These are phyloP conservation scores for Anguilla marmorata DNA, from an alignment of 2,797 vertebrate species.

Conservation along the genomic window DNA sequence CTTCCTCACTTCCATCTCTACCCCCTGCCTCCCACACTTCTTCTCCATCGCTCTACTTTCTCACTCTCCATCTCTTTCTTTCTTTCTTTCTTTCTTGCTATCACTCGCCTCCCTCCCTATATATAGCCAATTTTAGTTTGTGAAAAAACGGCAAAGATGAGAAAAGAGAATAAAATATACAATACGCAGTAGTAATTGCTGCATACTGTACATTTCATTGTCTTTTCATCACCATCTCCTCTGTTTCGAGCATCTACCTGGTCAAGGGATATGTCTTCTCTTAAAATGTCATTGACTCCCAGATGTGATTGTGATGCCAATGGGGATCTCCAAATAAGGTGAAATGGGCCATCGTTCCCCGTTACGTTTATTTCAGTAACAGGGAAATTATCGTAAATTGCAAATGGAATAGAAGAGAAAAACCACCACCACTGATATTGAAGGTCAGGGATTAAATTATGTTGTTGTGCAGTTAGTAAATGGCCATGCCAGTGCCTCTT, in stretches of 20 bases:
- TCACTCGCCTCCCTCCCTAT: not conserved
- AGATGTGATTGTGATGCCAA: conserved; percentile 49
- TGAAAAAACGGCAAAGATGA: not conserved
- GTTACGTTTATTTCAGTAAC: conserved; percentile 9
- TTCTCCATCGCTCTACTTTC: not conserved
- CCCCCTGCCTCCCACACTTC: too few species aligned
- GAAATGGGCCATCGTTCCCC: not conserved
- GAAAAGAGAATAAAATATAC: conserved; percentile 32
- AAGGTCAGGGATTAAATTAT: conserved; percentile 22
- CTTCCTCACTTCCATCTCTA: too few species aligned
- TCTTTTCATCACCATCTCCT: not conserved
- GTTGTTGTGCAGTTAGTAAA: conserved; percentile 14
- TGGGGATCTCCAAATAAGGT: not conserved
- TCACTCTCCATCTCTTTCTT: not conserved
- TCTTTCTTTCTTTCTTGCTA: not conserved
- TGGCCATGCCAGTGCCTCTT: not conserved
- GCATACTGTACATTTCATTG: conserved; percentile 4
- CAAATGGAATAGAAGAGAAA: conserved; percentile 9
- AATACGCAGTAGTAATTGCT: conserved; percentile 42
- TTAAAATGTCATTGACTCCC: conserved; percentile 55
- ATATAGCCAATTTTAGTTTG: not conserved
- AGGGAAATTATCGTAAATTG: conserved; percentile 13
- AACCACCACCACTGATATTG: not conserved
- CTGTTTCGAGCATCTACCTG: not conserved
- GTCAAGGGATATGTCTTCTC: not conserved